Evolutionary conservation across 2,888 invertebrate species (phyloP).

Genomic region (Rhaphigaster nebulosa): DNA sequence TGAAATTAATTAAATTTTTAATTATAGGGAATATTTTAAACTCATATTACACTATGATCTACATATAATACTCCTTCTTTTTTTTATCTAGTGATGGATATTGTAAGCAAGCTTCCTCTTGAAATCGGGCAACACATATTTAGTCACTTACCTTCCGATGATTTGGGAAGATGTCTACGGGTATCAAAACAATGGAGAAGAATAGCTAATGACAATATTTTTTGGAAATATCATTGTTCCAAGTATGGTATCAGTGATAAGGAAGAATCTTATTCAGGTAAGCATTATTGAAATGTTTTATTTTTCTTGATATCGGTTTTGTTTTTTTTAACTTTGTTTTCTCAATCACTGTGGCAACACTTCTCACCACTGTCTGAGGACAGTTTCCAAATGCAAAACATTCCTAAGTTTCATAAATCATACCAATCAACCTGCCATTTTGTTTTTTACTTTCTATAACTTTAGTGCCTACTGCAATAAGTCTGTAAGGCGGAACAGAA

Average conservation of each 20-base stretch:
- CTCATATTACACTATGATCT: no score
- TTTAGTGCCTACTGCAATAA: no score
- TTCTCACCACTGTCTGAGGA: no score
- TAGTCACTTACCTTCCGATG: background rate
- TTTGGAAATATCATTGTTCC: constrained; percentile 43
- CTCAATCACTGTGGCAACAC: no score
- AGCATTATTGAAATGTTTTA: background rate
- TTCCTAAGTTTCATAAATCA: no score
- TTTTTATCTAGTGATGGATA: constrained; percentile 20
- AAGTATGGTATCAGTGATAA: constrained; percentile 1
- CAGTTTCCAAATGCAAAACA: no score
- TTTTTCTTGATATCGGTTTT: background rate
- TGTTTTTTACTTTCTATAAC: no score
- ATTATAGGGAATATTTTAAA: no score
- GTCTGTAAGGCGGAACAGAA: no score
- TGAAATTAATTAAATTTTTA: no score
- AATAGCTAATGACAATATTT: constrained; percentile 51
- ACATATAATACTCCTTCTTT: background rate
- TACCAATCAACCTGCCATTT: no score
- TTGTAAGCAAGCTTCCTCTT: constrained; percentile 22
- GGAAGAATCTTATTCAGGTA: background rate
- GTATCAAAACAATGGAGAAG: constrained; percentile 42
- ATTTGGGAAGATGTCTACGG: constrained; percentile 39
- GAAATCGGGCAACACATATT: constrained; percentile 45
- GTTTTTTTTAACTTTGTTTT: background rate